These are phyloP conservation scores for Halichoeres trimaculatus DNA, from an alignment of 2,113 vertebrate genomes.

Conservation along the genomic window DNA sequence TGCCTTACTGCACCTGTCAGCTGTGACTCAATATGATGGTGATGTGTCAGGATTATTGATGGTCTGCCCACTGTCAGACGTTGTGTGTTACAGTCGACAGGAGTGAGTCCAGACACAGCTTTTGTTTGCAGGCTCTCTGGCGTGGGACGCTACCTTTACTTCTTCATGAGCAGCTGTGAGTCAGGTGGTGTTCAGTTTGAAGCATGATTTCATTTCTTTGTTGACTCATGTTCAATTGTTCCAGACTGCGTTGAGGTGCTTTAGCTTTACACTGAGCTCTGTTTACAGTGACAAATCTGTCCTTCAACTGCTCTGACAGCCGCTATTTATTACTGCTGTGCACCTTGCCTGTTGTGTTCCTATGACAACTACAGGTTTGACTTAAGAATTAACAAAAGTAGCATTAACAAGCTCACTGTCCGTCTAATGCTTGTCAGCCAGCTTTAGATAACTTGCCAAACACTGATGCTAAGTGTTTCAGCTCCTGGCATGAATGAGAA, in stretches of 20 bases:
- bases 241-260: neutral
- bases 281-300: conserved; percentile 12
- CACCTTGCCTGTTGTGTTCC: conserved; percentile 12
- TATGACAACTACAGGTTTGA: neutral
- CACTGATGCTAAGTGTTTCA: too few species aligned
- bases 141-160: neutral
- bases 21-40: neutral
- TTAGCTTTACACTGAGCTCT: neutral
- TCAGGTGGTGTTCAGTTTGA: neutral
- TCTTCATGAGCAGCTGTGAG: neutral
- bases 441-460: neutral
- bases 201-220: neutral
- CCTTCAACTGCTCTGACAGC: conserved; percentile 4
- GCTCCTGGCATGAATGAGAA: too few species aligned
- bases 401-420: neutral
- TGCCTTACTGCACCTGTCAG: neutral
- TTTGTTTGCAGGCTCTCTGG: neutral
- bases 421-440: neutral
- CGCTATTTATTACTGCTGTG: conserved; percentile 24
- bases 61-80: neutral
- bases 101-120: neutral
- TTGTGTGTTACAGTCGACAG: neutral
- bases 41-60: neutral
- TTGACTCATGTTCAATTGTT: conserved; percentile 9
- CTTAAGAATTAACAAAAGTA: neutral